A percentile compares a stretch with the other conserved stretches of the same genome.
Conservation (phyloP, 2,797 vertebrate genomes). For the Hemibagrus guttatus region DNA sequence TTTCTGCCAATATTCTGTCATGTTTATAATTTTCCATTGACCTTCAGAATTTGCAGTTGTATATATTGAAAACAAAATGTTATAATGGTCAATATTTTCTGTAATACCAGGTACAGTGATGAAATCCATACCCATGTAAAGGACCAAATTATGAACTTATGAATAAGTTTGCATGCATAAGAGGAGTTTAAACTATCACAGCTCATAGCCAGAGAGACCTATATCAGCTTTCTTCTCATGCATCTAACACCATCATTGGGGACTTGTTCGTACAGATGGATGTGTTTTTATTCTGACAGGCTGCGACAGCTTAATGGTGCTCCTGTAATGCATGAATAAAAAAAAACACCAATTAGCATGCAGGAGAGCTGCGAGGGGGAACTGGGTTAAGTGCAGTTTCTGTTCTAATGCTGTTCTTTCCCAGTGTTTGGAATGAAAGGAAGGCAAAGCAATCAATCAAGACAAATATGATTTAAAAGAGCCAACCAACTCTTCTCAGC, state of each 20-base stretch:
- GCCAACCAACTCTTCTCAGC: neutral
- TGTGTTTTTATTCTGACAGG: slow-evolving; percentile 20
- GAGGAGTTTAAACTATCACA: slow-evolving; percentile 7
- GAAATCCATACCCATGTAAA: neutral
- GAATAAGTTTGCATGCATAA: neutral
- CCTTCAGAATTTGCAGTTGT: neutral
- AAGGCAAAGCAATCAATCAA: slow-evolving; percentile 1
- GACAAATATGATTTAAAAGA: neutral
- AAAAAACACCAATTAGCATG: slow-evolving; percentile 9
- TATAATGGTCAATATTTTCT: neutral
- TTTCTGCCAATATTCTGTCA: neutral
- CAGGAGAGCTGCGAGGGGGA: neutral
- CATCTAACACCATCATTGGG: slow-evolving; percentile 35
- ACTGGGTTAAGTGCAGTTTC: slow-evolving; percentile 23
- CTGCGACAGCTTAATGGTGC: slow-evolving; percentile 26
- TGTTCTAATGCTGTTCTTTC: neutral
- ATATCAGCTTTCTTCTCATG: slow-evolving; percentile 37
- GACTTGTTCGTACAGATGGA: neutral
- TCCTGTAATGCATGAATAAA: slow-evolving; percentile 2
- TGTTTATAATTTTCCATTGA: neutral
- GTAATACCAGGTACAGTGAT: neutral
- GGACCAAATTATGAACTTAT: too few species aligned
- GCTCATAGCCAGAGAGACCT: neutral
- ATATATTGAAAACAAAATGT: neutral
- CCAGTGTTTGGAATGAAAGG: neutral